A percentile compares a stretch with the other conserved stretches of the same genome.
Evolutionary conservation across 2,113 vertebrate species (phyloP).

Genomic region (Ellobius talpinus): DNA sequence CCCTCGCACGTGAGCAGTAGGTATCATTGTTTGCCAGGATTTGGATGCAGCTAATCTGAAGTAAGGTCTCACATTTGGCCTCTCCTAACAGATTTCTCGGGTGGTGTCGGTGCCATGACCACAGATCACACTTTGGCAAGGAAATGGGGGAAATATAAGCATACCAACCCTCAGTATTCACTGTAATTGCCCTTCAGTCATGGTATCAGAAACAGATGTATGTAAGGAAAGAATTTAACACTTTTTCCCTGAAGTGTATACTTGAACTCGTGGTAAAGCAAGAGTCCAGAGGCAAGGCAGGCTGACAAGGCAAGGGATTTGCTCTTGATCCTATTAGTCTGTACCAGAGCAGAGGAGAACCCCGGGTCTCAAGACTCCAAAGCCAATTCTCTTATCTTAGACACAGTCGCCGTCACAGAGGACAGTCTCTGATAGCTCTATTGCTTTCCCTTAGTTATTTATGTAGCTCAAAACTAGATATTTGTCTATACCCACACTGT

Average conservation of each 20-base stretch:
- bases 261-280: constrained; percentile 1
- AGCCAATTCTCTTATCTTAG: neutral
- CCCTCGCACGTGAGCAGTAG: neutral
- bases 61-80: neutral
- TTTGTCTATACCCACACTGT: neutral
- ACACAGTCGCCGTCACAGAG: neutral
- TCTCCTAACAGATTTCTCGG: neutral
- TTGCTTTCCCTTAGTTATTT: neutral
- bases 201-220: neutral
- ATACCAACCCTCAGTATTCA: neutral
- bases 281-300: neutral
- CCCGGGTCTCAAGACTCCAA: neutral
- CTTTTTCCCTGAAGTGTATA: neutral
- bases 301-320: neutral
- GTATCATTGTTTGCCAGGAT: neutral
- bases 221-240: neutral
- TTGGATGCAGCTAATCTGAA: neutral
- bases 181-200: neutral
- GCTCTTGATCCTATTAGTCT: neutral
- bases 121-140: neutral
- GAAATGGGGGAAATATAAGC: neutral
- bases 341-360: neutral
- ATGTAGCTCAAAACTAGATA: constrained; percentile 22
- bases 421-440: neutral
- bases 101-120: neutral